These are phyloP conservation scores for Rhabdomys dilectus DNA, from an alignment of 2,113 vertebrate genomes.

Conservation along the genomic window DNA sequence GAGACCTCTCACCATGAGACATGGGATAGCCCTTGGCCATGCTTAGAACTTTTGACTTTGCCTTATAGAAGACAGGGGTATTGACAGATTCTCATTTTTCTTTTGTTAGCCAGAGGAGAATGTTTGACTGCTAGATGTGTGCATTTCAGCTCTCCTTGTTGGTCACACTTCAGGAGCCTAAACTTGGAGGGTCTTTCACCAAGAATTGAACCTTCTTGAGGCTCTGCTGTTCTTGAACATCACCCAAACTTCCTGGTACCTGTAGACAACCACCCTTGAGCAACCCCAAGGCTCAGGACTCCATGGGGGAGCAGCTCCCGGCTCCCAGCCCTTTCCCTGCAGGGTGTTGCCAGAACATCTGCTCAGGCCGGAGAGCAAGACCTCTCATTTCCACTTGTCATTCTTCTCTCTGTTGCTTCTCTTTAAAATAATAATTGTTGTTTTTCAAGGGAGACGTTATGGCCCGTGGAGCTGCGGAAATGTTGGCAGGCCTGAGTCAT, in stretches of 20 bases:
- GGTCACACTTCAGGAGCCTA: background rate
- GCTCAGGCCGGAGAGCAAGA: conserved; percentile 23
- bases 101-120: background rate
- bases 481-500: background rate
- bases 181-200: background rate
- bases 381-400: background rate
- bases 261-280: background rate
- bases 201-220: background rate
- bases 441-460: conserved; percentile 29
- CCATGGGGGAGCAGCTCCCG: background rate
- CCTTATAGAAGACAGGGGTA: background rate
- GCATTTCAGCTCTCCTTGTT: background rate
- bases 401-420: background rate
- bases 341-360: conserved; percentile 17
- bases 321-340: background rate
- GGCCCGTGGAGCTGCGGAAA: background rate
- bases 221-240: background rate
- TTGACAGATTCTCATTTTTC: background rate
- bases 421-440: conserved; percentile 38
- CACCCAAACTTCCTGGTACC: background rate
- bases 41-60: background rate
- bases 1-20: background rate
- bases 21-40: background rate
- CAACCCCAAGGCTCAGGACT: background rate
- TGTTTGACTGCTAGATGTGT: accelerated